A percentile compares a stretch with the other conserved stretches of the same genome.
Conservation (phyloP, 2,888 invertebrate genomes). For the Odontomyia ornata region DNA sequence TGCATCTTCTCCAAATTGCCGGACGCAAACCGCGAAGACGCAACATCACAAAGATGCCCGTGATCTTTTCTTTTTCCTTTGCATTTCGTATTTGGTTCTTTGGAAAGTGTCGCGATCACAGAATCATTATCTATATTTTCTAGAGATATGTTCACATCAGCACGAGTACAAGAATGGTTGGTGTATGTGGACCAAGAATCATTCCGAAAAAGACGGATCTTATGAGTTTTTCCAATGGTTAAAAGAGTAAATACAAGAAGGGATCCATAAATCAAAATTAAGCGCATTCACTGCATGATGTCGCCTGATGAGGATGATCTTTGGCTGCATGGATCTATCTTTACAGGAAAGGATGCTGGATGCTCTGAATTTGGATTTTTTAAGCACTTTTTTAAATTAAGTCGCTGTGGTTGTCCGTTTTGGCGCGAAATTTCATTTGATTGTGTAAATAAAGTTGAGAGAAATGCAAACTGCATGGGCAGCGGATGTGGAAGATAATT, state of each 20-base stretch:
- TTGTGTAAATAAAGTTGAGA: not conserved
- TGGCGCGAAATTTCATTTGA: not conserved
- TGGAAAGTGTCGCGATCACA: constrained; percentile 25
- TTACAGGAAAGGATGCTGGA: not conserved
- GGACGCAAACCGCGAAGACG: not conserved
- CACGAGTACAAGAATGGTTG: not conserved
- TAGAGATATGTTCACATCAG: not conserved
- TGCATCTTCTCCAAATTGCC: not conserved
- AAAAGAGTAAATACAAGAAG: constrained; percentile 46
- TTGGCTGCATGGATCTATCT: not conserved
- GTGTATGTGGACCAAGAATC: not conserved
- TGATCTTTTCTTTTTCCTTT: too few relatives aligned
- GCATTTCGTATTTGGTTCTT: not conserved
- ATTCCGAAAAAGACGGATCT: not conserved
- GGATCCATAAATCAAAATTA: constrained; percentile 51
- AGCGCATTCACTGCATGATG: constrained; percentile 48
- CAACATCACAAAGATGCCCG: not conserved
- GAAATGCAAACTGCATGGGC: not conserved
- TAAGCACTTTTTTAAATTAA: not conserved
- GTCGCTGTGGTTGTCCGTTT: not conserved
- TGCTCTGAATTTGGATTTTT: constrained; percentile 3
- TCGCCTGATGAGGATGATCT: not conserved
- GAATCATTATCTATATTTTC: constrained; percentile 4
- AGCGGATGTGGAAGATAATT: not conserved
- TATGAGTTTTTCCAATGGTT: constrained; percentile 17